Evolutionary conservation across 2,113 vertebrate species (phyloP), one percentile per base, ranked within the genome.

Genomic region (Ammodytes marinus): DNA sequence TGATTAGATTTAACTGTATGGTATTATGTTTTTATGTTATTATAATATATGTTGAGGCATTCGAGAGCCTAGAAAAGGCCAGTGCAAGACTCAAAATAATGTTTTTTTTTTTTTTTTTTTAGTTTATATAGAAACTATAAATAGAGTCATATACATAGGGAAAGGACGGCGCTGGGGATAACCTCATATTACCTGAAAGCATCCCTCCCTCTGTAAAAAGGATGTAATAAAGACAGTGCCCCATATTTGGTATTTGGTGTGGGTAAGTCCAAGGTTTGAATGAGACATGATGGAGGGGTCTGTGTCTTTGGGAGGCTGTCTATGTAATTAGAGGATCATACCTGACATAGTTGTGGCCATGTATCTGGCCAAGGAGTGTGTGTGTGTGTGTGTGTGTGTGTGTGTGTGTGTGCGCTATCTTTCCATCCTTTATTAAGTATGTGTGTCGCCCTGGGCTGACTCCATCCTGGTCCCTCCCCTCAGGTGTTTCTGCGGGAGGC

Each of bases 401-500:
- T 49, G 2, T 86, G 11, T 67, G n/a, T 52, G 27, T 73, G 69
- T 69, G 47, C 37, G 14, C 27, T 52, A 27, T 73, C 65, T 69
- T 42, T 19, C 11, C 19, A 0, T 11, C 66, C 82, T 69, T 69
- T 14, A 70, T 63, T 66, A 73, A 80, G 17, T 6, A 12, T 39
- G 63, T 15, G 53, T 40, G 35, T 40, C 4, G 40, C 54, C 7
- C 74, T 10, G 9, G 37, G 42, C 43, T 78, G 77, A 89, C 73
- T 61, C 27, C 52, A n/a, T 54, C 50, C 0, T 19, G 63, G 70
- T 73, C 63, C 83, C 71, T 72, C 84, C 84, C 58, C 73, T 39
- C 90, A 99, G 98, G 97, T 99, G 72, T 99, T 99, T 67, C 27
- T 99, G 81, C 98, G 96, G 88, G 98, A 99, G 71, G 94, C 91